Conservation (phyloP, 2,888 invertebrate species). For the Drosophila kanekoi region DNA sequence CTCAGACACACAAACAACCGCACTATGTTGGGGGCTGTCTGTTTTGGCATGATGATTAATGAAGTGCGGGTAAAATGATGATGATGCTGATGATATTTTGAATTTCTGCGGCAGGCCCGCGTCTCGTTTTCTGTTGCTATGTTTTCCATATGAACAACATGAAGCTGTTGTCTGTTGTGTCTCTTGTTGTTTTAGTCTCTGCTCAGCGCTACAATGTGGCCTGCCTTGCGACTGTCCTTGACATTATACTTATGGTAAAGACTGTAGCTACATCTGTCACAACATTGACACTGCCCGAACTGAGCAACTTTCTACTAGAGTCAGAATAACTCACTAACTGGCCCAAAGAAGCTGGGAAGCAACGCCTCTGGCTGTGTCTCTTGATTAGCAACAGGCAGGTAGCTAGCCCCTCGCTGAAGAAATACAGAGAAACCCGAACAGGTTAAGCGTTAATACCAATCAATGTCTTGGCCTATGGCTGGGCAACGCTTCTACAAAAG, state of each 20-base stretch:
- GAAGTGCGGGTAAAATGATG: slow-evolving; percentile 83
- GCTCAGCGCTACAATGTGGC: slow-evolving; percentile 3
- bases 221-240: slow-evolving; percentile 50
- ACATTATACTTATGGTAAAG: slow-evolving; percentile 36
- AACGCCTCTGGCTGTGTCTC: slow-evolving; percentile 33
- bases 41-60: slow-evolving; percentile 84
- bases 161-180: slow-evolving; percentile 27
- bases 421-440: slow-evolving; percentile 49
- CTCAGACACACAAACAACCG: slow-evolving; percentile 7
- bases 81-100: slow-evolving; percentile 37
- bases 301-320: slow-evolving; percentile 54
- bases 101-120: slow-evolving; percentile 13
- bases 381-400: slow-evolving; percentile 48
- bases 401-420: slow-evolving; percentile 15
- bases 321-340: slow-evolving; percentile 25
- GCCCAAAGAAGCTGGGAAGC: slow-evolving; percentile 12
- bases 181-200: slow-evolving; percentile 19
- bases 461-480: slow-evolving; percentile 61
- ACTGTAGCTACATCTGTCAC: slow-evolving; percentile 39
- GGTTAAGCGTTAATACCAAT: slow-evolving; percentile 80
- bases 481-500: slow-evolving; percentile 42
- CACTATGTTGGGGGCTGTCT: slow-evolving; percentile 61
- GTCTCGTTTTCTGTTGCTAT: slow-evolving; percentile 18
- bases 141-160: slow-evolving; percentile 55
- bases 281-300: slow-evolving; percentile 45